Conservation (phyloP, 2,113 vertebrate genomes). For the Theristicus caerulescens region DNA sequence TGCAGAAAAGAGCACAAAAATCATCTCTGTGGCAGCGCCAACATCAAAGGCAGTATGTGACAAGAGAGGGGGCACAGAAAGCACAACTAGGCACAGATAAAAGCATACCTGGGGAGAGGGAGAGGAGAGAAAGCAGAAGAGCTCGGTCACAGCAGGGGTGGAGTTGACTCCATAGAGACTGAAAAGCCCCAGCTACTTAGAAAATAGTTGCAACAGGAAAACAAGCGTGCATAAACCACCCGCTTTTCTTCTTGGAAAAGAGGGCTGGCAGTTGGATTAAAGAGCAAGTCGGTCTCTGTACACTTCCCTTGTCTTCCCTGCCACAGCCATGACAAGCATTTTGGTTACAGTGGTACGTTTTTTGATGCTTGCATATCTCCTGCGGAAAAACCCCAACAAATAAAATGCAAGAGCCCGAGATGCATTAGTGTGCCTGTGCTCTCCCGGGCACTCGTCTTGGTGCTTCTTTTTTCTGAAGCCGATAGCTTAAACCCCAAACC, state of each 20-base stretch:
- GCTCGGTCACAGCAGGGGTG: not conserved
- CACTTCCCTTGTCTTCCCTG: not conserved
- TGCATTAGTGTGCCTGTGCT: fast-evolving
- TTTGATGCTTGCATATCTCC: not conserved
- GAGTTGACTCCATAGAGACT: not conserved
- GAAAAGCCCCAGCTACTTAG: not conserved
- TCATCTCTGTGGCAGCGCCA: not conserved
- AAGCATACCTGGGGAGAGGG: not conserved
- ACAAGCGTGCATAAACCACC: not conserved
- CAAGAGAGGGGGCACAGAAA: not conserved
- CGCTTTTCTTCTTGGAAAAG: not conserved
- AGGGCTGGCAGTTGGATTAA: not conserved
- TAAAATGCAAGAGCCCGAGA: not conserved
- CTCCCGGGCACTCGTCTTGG: not conserved
- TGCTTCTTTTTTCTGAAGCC: too few relatives aligned
- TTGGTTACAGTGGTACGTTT: fast-evolving
- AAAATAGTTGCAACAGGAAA: not conserved
- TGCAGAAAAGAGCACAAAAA: not conserved
- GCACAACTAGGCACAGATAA: not conserved
- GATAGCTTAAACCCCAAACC: not conserved
- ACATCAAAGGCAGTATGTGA: not conserved
- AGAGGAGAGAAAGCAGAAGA: not conserved
- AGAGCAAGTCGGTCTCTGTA: not conserved
- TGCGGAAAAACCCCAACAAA: not conserved
- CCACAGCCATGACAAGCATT: fast-evolving